Percentiles rank a stretch among this genome's conserved stretches.
These are phyloP conservation scores for Tenualosa ilisha DNA, from an alignment of 2,797 vertebrate species.

Conservation along the genomic window DNA sequence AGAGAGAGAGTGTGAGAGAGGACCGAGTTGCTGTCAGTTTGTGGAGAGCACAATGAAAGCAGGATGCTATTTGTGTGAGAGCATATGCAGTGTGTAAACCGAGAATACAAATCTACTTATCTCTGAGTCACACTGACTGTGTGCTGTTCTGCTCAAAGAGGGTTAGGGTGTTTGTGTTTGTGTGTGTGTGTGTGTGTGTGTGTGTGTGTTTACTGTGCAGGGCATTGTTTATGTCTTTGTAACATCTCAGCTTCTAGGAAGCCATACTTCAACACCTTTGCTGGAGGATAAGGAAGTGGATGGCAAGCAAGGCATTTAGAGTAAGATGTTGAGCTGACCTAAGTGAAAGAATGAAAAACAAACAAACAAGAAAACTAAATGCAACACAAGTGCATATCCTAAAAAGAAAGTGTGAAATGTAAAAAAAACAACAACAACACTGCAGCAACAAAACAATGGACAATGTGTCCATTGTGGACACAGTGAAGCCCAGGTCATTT, in stretches of 20 bases:
- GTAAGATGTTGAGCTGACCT: background rate
- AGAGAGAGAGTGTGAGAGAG: background rate
- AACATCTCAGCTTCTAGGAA: background rate
- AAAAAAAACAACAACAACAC: background rate
- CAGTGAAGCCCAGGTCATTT: conserved; percentile 24
- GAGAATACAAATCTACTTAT: conserved; percentile 55
- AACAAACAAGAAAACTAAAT: background rate
- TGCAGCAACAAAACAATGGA: background rate
- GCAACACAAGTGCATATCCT: background rate
- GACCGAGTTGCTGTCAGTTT: background rate
- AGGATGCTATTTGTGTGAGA: conserved; percentile 43
- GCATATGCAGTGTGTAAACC: conserved; percentile 40
- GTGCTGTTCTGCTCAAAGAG: conserved; percentile 33
- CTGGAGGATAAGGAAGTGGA: background rate
- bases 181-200: conserved; percentile 15
- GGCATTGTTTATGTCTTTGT: background rate
- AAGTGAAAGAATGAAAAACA: background rate
- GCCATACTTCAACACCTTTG: background rate
- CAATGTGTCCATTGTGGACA: conserved; percentile 14
- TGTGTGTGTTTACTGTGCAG: background rate
- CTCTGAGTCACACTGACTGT: conserved; percentile 49
- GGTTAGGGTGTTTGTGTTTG: conserved; percentile 18
- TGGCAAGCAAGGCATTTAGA: background rate
- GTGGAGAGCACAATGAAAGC: conserved; percentile 19
- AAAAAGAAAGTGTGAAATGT: background rate